These are phyloP conservation scores for Meteorus cinctellus DNA, from an alignment of 2,888 invertebrate species.

Conservation along the genomic window DNA sequence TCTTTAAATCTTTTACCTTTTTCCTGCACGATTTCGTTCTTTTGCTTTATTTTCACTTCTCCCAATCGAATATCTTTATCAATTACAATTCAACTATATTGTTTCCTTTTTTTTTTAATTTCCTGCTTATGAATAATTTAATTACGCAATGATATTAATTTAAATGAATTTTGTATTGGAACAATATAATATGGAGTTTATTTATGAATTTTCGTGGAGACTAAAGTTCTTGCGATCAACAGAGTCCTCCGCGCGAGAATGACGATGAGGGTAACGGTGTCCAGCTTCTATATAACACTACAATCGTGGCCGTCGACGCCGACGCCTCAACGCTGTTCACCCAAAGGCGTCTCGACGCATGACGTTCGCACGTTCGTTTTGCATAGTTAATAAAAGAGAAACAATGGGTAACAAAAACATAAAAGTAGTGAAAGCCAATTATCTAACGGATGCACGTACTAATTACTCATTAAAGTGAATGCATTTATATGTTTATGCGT, in stretches of 20 bases:
- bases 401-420: background rate
- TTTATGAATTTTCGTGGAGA: too few relatives aligned
- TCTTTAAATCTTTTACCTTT: background rate
- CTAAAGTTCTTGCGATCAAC: constrained; percentile 45
- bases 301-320: constrained; percentile 49
- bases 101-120: background rate
- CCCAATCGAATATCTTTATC: background rate
- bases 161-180: background rate
- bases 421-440: background rate
- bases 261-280: constrained; percentile 64
- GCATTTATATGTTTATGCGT: too few relatives aligned
- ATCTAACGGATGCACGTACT: background rate
- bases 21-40: background rate
- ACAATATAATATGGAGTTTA: too few relatives aligned
- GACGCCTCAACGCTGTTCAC: constrained; percentile 36
- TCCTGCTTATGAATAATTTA: background rate
- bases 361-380: constrained; percentile 49
- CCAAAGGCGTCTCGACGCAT: constrained; percentile 54
- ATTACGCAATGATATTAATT: background rate
- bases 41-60: background rate
- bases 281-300: constrained; percentile 67
- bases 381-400: constrained; percentile 4
- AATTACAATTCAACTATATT: background rate
- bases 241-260: constrained; percentile 66
- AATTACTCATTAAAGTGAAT: background rate